Conservation (phyloP, 2,113 vertebrate species). For the Halcyon malimbica region DNA sequence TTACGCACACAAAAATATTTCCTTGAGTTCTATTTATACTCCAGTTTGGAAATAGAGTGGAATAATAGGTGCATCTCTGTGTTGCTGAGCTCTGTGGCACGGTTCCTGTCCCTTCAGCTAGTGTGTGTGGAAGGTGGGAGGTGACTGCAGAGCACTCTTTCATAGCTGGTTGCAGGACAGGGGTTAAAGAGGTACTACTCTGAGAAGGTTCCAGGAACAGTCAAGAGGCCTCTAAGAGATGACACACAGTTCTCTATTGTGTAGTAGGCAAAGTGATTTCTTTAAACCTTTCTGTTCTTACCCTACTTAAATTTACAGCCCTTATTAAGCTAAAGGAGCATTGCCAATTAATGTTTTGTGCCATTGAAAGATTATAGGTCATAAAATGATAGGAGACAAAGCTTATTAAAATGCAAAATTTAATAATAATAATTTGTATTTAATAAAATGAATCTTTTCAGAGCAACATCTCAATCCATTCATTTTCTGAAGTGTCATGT, state of each 20-base stretch:
- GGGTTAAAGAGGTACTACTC: not conserved
- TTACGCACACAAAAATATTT: not conserved
- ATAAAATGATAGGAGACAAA: not conserved
- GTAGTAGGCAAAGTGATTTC: not conserved
- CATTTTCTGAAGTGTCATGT: conserved; percentile 38
- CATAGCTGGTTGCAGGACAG: not conserved
- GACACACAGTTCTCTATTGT: not conserved
- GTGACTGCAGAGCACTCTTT: not conserved
- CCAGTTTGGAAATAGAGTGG: not conserved
- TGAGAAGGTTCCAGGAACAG: not conserved
- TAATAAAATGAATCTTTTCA: conserved; percentile 26
- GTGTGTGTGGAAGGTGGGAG: not conserved
- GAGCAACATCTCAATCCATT: conserved; percentile 44
- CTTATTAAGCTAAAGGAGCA: not conserved
- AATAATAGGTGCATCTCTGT: not conserved
- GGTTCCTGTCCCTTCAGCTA: too few species aligned
- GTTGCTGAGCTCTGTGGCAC: not conserved
- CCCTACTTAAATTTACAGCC: not conserved
- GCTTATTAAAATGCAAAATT: conserved; percentile 7
- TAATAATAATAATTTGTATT: conserved; percentile 32
- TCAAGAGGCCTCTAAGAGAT: not conserved
- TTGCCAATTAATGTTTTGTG: not conserved
- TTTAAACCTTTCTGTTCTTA: not conserved
- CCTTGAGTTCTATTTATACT: not conserved
- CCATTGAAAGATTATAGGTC: not conserved